Evolutionary conservation across 2,113 vertebrate genomes (phyloP), one percentile per base, ranked within the genome.

Genomic region (Osmerus eperlanus): DNA sequence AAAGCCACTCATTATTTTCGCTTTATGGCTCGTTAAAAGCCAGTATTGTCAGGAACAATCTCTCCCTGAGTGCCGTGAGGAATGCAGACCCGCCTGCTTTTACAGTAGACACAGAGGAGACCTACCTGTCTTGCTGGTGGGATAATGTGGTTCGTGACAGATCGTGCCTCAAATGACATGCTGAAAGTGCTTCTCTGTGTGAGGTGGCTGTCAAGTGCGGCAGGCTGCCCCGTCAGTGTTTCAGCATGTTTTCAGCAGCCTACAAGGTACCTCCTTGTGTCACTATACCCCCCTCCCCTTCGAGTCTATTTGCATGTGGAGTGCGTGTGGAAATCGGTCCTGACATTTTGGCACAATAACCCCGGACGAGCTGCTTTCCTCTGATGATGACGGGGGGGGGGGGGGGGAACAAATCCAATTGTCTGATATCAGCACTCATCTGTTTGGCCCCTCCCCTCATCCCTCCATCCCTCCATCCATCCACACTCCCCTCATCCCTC

Each of bases 351-450:
- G 7, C 15, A 13, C 61, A 3, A 15, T 28, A 29, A 23, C 9
- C 9, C 61, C 2, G 14, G 13, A 6, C 14, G 25, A 25, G 3
- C 19, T 16, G 16, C 7, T 61, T 21, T 61, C 60, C 12, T 14
- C 28, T 13, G 18, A 11, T 2, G 8, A 62, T 2, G 7, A 23
- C 25, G 2, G 25, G 25, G 3, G 25, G 25, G 25, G 25, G 25
- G 2, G 25, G 21, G n/a, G 4, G 29, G 32, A 7, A 68, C 25
- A 28, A 68, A 68, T 68, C 52, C 15, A 15, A 68, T 68, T 56
- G 67, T 68, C 67, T 25, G 23, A 28, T 54, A 68, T 68, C 67
- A 32, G 32, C 41, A 28, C 21, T 63, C 23, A 56, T 62, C 41
- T 41, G 11, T 62, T n/a, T 4, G 15, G 11, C 69, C 28, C 2